Conservation (phyloP, 2,888 invertebrate species). For the Trichopria drosophilae region DNA sequence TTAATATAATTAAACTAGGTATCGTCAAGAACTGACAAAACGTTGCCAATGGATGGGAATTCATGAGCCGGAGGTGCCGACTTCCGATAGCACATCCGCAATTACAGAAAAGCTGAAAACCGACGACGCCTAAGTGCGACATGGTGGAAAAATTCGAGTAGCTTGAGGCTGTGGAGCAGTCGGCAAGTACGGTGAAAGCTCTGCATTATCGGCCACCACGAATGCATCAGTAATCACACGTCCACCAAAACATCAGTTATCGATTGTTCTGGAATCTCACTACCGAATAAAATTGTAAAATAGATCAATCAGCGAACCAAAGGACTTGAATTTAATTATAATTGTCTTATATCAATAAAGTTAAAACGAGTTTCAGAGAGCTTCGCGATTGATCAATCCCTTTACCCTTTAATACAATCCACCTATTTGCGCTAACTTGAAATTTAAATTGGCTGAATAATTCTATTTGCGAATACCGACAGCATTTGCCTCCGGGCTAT, state of each 20-base stretch:
- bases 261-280: not conserved
- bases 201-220: constrained; percentile 42
- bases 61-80: constrained; percentile 52
- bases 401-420: too few species aligned
- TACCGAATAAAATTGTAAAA: not conserved
- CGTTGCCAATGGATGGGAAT: constrained; percentile 74
- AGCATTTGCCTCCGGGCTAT: too few species aligned
- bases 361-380: constrained; percentile 14
- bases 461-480: too few species aligned
- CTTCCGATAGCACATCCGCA: constrained; percentile 36
- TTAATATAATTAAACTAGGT: too few species aligned
- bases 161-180: constrained; percentile 10
- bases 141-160: constrained; percentile 9
- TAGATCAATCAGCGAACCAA: too few species aligned
- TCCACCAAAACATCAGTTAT: not conserved
- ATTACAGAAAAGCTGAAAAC: constrained; percentile 50
- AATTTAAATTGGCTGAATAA: too few species aligned
- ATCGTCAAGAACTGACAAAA: constrained; percentile 76
- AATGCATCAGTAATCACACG: constrained; percentile 24
- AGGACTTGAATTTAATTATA: too few species aligned
- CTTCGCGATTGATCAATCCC: too few species aligned
- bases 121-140: constrained; percentile 48
- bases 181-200: constrained; percentile 25
- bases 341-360: too few species aligned
- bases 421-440: too few species aligned